These are phyloP conservation scores for Orthosia cruda DNA, from an alignment of 2,888 invertebrate genomes.

Conservation along the genomic window DNA sequence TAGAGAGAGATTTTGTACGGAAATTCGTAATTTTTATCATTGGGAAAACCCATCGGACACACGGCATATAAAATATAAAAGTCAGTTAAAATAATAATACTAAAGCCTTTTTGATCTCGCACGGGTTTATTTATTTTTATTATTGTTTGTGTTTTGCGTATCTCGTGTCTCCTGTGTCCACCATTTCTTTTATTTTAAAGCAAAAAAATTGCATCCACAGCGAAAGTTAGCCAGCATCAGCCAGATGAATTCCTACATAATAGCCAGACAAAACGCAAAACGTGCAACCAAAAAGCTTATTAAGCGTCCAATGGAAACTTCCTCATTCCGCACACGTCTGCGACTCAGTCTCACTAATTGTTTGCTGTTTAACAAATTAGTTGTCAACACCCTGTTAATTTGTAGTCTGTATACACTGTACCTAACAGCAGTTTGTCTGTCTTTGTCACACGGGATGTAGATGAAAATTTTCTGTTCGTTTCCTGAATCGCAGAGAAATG, in stretches of 20 bases:
- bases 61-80: no score
- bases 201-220: no score
- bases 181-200: no score
- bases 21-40: no score
- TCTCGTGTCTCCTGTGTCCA: no score
- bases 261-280: not conserved
- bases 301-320: constrained; percentile 16
- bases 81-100: no score
- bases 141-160: no score
- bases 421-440: not conserved
- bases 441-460: not conserved
- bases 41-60: no score
- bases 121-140: no score
- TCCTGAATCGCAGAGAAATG: not conserved
- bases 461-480: not conserved
- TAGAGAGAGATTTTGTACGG: no score
- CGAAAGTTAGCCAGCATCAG: no score
- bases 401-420: constrained; percentile 17
- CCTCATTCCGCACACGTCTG: constrained; percentile 49
- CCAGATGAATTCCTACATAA: not conserved
- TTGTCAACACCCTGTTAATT: constrained; percentile 59
- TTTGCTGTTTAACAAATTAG: constrained; percentile 54
- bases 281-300: constrained; percentile 16
- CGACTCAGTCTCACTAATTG: constrained; percentile 44
- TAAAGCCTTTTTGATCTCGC: no score